Evolutionary conservation across 2,797 vertebrate genomes (phyloP).

Genomic region (Neolamprologus multifasciatus): DNA sequence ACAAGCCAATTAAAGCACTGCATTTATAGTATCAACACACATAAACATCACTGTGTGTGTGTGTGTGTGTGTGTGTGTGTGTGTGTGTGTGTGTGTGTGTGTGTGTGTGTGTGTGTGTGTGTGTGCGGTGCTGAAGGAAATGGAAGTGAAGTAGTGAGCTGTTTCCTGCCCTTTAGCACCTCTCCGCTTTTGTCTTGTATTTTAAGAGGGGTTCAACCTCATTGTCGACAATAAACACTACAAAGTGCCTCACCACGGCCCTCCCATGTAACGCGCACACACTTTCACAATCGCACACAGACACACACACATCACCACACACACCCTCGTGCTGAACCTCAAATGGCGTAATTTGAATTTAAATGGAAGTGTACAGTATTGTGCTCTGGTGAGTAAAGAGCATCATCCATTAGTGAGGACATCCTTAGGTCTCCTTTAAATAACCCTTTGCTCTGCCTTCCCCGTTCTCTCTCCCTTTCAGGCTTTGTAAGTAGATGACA

Average conservation of each 20-base stretch:
- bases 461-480: neutral
- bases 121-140: constrained; percentile 7
- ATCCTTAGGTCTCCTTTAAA: constrained; percentile 57
- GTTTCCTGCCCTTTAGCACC: constrained; percentile 43
- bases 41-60: constrained; percentile 15
- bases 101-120: neutral
- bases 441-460: constrained; percentile 32
- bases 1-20: constrained; percentile 41
- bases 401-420: constrained; percentile 59
- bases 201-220: constrained; percentile 57
- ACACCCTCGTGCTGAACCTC: constrained; percentile 8
- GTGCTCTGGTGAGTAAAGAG: constrained; percentile 49
- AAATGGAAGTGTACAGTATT: constrained; percentile 67
- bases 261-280: neutral
- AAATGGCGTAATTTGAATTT: constrained; percentile 59
- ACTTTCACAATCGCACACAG: constrained; percentile 4
- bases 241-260: constrained; percentile 15
- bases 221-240: constrained; percentile 52
- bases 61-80: neutral
- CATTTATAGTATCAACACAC: constrained; percentile 17
- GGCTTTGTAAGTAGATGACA: constrained; percentile 49
- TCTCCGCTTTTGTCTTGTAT: constrained; percentile 59
- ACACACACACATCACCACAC: neutral
- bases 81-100: neutral
- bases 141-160: constrained; percentile 31